These are phyloP conservation scores for Panopea generosa DNA, from an alignment of 2,888 invertebrate genomes.

Conservation along the genomic window DNA sequence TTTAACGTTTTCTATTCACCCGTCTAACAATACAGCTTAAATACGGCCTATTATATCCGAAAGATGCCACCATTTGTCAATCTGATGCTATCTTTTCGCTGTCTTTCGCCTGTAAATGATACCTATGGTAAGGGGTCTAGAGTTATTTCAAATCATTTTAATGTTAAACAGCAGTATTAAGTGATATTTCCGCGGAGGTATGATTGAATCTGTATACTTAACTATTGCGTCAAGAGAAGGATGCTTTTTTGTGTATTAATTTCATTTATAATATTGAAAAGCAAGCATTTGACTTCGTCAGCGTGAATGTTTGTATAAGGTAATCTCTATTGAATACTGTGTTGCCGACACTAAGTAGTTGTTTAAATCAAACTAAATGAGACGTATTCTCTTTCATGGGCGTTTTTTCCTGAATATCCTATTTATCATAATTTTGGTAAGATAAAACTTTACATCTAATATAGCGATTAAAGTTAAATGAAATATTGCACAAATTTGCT, in stretches of 20 bases:
- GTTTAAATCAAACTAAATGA: constrained; percentile 25
- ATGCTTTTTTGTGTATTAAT: constrained; percentile 22
- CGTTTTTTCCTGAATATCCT: constrained; percentile 10
- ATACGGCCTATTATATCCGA: constrained; percentile 38
- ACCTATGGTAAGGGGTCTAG: constrained; percentile 35
- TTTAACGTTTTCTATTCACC: constrained; percentile 7
- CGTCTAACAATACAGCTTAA: constrained; percentile 45
- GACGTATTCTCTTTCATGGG: neutral
- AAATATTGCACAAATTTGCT: too few relatives aligned
- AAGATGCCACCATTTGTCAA: constrained; percentile 61
- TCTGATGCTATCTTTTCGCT: constrained; percentile 41
- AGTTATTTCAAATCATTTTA: neutral
- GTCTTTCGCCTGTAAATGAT: constrained; percentile 41
- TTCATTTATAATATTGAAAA: constrained; percentile 23
- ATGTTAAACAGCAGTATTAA: too few relatives aligned
- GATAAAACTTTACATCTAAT: neutral
- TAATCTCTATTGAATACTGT: too few relatives aligned
- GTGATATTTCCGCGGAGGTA: neutral
- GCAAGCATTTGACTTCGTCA: constrained; percentile 9
- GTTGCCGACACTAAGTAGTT: constrained; percentile 24
- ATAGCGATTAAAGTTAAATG: too few relatives aligned
- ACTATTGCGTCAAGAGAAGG: constrained; percentile 34
- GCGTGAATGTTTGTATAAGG: neutral
- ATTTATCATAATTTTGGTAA: constrained; percentile 26
- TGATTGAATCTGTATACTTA: constrained; percentile 33